Evolutionary conservation across 2,888 invertebrate species (phyloP).

Genomic region (Orthosia gothica): DNA sequence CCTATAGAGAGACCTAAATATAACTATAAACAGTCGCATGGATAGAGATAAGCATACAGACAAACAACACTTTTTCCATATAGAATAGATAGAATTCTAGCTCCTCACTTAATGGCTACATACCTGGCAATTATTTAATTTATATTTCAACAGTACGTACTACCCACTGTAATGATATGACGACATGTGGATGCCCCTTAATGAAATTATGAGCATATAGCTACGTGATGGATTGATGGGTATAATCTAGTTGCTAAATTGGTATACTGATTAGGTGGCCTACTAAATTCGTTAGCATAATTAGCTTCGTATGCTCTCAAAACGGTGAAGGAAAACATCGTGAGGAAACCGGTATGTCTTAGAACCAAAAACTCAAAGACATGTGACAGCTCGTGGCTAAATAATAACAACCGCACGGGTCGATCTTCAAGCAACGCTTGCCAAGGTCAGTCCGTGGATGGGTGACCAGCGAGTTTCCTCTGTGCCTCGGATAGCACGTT

Average conservation of each 20-base stretch:
- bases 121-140: slow-evolving; percentile 54
- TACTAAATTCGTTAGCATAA: no score
- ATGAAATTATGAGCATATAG: slow-evolving; percentile 26
- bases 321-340: no score
- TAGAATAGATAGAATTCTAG: slow-evolving; percentile 12
- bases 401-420: no score
- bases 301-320: no score
- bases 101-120: slow-evolving; percentile 39
- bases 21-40: not conserved
- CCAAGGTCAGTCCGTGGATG: no score
- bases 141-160: slow-evolving; percentile 37
- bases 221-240: slow-evolving; percentile 10
- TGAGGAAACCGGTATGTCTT: no score
- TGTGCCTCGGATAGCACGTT: no score
- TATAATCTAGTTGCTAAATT: slow-evolving; percentile 16
- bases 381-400: no score
- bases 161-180: slow-evolving; percentile 1
- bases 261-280: not conserved
- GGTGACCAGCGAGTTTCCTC: no score
- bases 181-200: slow-evolving; percentile 21
- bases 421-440: no score
- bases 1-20: no score
- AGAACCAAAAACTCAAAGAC: no score
- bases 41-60: slow-evolving; percentile 8
- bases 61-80: not conserved